phyloP scores from a whole-genome alignment of 2,888 invertebrate species.

The Nipponacmea schrenckii region DNA sequence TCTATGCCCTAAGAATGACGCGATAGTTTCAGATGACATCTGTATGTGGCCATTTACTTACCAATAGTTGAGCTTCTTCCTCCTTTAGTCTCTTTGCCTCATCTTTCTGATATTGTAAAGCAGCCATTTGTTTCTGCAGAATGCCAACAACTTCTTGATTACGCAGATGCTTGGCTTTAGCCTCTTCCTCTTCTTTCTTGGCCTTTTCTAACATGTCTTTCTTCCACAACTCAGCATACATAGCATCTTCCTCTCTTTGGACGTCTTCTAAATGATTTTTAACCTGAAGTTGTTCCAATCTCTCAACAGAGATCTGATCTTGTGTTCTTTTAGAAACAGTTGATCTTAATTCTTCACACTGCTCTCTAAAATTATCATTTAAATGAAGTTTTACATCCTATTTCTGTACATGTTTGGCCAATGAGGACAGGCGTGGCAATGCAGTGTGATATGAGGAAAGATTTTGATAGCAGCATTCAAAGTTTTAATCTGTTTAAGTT shows the following conservation, averaged over 20 bases:
- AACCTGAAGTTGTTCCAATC: constrained; percentile 54
- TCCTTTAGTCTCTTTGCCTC: constrained; percentile 58
- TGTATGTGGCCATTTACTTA: constrained; percentile 25
- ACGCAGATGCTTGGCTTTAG: constrained; percentile 53
- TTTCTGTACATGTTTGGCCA: too few species aligned
- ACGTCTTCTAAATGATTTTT: constrained; percentile 49
- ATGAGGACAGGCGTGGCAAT: too few species aligned
- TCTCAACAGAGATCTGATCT: constrained; percentile 63
- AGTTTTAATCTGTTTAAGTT: too few species aligned
- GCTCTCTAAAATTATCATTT: constrained; percentile 45
- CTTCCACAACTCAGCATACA: constrained; percentile 66
- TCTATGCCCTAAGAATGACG: too few species aligned
- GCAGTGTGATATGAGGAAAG: too few species aligned
- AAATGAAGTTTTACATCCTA: too few species aligned
- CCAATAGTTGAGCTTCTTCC: constrained; percentile 64
- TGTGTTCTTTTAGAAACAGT: constrained; percentile 63
- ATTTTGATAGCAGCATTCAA: too few species aligned
- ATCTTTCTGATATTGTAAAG: constrained; percentile 60
- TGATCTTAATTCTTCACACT: constrained; percentile 66
- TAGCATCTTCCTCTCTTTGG: constrained; percentile 54
- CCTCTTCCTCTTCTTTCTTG: constrained; percentile 62
- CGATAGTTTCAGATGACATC: too few species aligned
- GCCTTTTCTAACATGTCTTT: constrained; percentile 64
- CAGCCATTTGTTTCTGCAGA: constrained; percentile 64
- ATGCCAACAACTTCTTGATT: constrained; percentile 59